Conservation (phyloP, 2,113 vertebrate genomes). For the Panthera tigris region DNA sequence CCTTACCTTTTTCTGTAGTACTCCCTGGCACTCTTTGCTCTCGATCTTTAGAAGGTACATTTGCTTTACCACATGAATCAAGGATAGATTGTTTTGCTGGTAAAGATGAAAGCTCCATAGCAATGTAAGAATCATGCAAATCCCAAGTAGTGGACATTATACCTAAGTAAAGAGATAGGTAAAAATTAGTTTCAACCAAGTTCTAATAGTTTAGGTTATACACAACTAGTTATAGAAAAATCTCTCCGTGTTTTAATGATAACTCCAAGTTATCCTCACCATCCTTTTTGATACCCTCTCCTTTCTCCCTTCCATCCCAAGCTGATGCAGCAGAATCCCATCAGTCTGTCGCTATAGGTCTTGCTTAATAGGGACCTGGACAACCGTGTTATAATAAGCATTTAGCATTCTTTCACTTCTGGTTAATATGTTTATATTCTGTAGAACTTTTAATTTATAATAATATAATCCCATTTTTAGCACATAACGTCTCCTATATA, state of each 20-base stretch:
- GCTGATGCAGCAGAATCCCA: neutral
- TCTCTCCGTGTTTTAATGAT: neutral
- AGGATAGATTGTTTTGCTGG: conserved; percentile 7
- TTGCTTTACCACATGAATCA: conserved; percentile 6
- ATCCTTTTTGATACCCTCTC: neutral
- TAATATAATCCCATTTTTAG: neutral
- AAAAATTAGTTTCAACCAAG: conserved; percentile 11
- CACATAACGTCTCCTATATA: neutral
- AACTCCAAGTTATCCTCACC: neutral
- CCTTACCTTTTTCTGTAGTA: conserved; percentile 84
- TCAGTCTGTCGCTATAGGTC: neutral
- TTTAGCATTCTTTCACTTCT: neutral
- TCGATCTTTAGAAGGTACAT: neutral
- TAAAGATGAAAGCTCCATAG: neutral
- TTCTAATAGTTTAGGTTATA: neutral
- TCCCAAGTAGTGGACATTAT: conserved; percentile 88
- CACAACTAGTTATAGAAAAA: neutral
- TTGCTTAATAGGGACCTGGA: neutral
- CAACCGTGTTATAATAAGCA: neutral
- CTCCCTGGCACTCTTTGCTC: conserved; percentile 62
- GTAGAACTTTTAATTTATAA: neutral
- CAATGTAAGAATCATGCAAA: conserved; percentile 82
- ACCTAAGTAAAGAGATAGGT: conserved; percentile 77
- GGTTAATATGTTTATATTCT: neutral
- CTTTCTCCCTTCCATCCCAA: neutral